Evolutionary conservation across 1,140 invertebrate genomes (phyloP), one percentile per base, ranked within the genome.

Genomic region (Nasonia vitripennis): DNA sequence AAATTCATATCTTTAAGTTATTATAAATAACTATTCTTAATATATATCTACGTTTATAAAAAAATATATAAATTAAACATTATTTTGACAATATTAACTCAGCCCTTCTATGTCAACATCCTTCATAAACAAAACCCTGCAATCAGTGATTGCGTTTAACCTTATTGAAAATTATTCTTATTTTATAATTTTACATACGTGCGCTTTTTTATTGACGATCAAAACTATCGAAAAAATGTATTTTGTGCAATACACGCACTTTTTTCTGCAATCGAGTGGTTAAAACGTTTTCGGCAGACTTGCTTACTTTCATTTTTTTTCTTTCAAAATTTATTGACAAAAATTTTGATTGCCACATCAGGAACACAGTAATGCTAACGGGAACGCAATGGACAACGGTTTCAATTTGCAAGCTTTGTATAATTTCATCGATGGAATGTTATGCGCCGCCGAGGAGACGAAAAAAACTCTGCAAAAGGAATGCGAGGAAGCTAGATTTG

Each of bases 401-500:
- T 87, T 51, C 73, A 90, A 34, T 87, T 79, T 92, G 20, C 89
- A 87, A 27, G 27, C 84, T 55, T 84, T 93, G 31, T 77, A 73
- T 23, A 75, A 90, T 67, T 91, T 91, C 81, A 85, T 93, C 31
- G 7, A 83, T 31, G 68, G 79, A 6, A 87, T 89, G 86, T 85
- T 92, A 12, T 14, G 45, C 34, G 81, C 86, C 6, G 91, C 92
- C 1, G 91, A 93, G 74, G 75, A 87, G 2, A 89, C 89, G 6
- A 93, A 91, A 81, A 78, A 80, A 81, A 75, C 88, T 71, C 77
- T 93, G 11, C 86, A 89, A 82, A 84, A 31, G 11, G 86, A 93
- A 79, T 92, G 91, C 55, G 89, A 92, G 20, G 90, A 92, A 82
- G 92, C 91, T 0, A 89, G 82, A 80, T 92, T 91, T 82, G 89